These are phyloP conservation scores for Candidula unifasciata DNA, from an alignment of 2,888 invertebrate genomes.

Conservation along the genomic window DNA sequence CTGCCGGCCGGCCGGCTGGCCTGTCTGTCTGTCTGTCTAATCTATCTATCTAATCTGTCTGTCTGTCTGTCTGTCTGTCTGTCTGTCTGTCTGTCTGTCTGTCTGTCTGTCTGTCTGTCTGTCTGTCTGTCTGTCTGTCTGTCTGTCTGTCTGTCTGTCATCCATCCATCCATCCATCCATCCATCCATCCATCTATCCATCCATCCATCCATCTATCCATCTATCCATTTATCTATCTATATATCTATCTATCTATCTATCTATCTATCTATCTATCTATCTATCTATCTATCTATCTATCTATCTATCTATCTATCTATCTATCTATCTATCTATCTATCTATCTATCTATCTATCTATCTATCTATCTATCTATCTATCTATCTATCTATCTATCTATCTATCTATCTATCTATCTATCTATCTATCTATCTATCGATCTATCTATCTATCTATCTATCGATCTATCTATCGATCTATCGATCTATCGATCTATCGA, in stretches of 20 bases:
- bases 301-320: conserved; percentile 9
- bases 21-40: neutral
- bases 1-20: too few relatives aligned
- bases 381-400: conserved; percentile 41
- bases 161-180: too few relatives aligned
- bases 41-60: neutral
- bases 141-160: neutral
- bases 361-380: conserved; percentile 31
- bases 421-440: too few relatives aligned
- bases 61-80: neutral
- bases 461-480: too few relatives aligned
- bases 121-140: neutral
- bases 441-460: too few relatives aligned
- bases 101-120: conserved; percentile 17
- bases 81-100: conserved; percentile 1
- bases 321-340: conserved; percentile 13
- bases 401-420: conserved; percentile 40
- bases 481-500: too few relatives aligned
- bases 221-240: too few relatives aligned
- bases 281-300: conserved; percentile 27
- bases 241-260: too few relatives aligned
- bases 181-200: too few relatives aligned
- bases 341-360: conserved; percentile 7
- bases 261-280: neutral
- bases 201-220: too few relatives aligned